Evolutionary conservation across 2,113 vertebrate species (phyloP), one percentile per base, ranked within the genome.

Genomic region (Carettochelys insculpta): DNA sequence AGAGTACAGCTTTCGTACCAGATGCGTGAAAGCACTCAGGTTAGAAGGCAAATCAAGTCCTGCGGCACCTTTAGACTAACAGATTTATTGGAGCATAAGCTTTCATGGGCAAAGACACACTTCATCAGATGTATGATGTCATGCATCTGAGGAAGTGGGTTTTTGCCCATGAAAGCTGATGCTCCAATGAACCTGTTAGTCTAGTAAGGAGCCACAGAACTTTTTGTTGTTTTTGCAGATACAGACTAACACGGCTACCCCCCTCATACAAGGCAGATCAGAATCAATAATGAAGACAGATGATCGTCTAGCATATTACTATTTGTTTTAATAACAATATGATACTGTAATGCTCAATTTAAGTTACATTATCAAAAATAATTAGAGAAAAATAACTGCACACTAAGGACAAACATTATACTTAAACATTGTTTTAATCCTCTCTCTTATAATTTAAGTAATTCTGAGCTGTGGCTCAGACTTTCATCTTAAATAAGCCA

Each of bases 201-300:
- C n/a, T n/a, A n/a, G n/a, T n/a, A n/a, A n/a, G n/a, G n/a, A n/a
- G n/a, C n/a, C n/a, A n/a, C n/a, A n/a, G n/a, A n/a, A n/a, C n/a
- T n/a, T n/a, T n/a, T n/a, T n/a, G n/a, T n/a, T n/a, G n/a, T n/a
- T n/a, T n/a, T n/a, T n/a, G n/a, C n/a, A n/a, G n/a, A n/a, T n/a
- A n/a, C n/a, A n/a, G n/a, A n/a, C n/a, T n/a, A n/a, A n/a, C n/a
- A n/a, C n/a, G n/a, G n/a, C n/a, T n/a, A n/a, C n/a, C n/a, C n/a
- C n/a, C n/a, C n/a, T n/a, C n/a, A n/a, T n/a, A n/a, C n/a, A 34
- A 47, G 20, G 29, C 1, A 0, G 0, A 8, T 0, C 2, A 73
- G 31, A 43, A 68, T 0, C 1, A 48, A 20, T 47, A 77, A 45
- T 27, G 24, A 45, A 41, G 5, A 73, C 22, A 75, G 41, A 75